Base-by-base conservation (phyloP, 1,140 invertebrate species). In the Brachionus plicatilis region DNA sequence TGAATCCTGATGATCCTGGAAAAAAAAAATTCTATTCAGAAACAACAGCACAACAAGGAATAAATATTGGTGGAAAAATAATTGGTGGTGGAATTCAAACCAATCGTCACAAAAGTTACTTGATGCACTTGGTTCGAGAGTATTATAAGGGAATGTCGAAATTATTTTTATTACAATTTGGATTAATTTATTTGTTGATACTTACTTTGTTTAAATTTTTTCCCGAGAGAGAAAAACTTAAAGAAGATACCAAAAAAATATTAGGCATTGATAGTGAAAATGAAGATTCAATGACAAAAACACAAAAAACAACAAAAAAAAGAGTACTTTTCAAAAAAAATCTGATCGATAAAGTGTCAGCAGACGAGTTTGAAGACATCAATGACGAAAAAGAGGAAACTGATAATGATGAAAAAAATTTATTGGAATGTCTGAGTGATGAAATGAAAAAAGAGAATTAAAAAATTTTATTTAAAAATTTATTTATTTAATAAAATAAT, bases 81-180 rank as follows among this genome's bases (percentile, higher is more conserved):
- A 47, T 82, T 20, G 53, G 79, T 27, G 65, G 79, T 82, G 79
- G 79, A n/a, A 27, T 82, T 45, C 79, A 82, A 82, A 82, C 27
- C 9, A 82, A 82, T 82, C 53, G 60, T 47, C 79, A 82, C 41
- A 82, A 82, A 82, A 82, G 79, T 37, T 82, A 82, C 53, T 82
- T 82, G 37, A 41, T 82, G 53, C 79, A 82, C 53, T 47, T 82
- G 24, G 79, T 82, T 17, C 50, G 79, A 60, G 79, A 82, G 27
- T 45, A 65, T 68, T 82, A 82, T 47, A 60, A 60, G 43, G 17
- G 41, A 41, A 20, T 43, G 20, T 82, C 79, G 17, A 82, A 60
- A 43, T n/a, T 82, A 37, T 82, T 82, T 68, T 65, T 82, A 11
- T 7, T 82, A n/a, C 50, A 82, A 66, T 82, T 82, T 45, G 37